These are phyloP conservation scores for Eidolon helvum DNA, from an alignment of 2,113 vertebrate genomes.

Conservation along the genomic window DNA sequence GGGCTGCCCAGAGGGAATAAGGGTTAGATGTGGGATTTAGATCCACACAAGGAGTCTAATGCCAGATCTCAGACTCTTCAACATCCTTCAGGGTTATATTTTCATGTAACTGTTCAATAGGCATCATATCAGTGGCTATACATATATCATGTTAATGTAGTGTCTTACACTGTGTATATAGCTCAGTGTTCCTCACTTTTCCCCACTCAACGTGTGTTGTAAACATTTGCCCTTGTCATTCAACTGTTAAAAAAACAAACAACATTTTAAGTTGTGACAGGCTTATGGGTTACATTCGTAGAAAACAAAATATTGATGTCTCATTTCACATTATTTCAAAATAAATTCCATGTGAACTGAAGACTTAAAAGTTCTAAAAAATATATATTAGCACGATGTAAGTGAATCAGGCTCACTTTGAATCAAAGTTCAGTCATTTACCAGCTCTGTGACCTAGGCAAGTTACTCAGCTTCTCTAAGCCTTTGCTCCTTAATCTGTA, in stretches of 20 bases:
- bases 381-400: too few relatives aligned
- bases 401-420: neutral
- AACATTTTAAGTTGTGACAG: neutral
- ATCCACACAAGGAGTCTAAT: neutral
- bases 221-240: neutral
- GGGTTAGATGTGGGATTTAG: neutral
- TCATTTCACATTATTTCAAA: conserved; percentile 9
- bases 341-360: neutral
- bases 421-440: neutral
- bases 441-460: neutral
- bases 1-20: neutral
- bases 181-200: neutral
- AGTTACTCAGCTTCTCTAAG: neutral
- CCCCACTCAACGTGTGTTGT: neutral
- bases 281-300: neutral
- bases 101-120: neutral
- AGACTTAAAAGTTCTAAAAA: neutral
- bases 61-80: neutral
- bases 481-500: neutral
- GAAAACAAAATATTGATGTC: neutral
- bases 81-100: neutral
- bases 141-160: neutral
- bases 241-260: neutral
- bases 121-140: neutral
- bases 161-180: neutral